Base-by-base conservation (phyloP, 2,113 vertebrate genomes). In the Otolemur garnettii region DNA sequence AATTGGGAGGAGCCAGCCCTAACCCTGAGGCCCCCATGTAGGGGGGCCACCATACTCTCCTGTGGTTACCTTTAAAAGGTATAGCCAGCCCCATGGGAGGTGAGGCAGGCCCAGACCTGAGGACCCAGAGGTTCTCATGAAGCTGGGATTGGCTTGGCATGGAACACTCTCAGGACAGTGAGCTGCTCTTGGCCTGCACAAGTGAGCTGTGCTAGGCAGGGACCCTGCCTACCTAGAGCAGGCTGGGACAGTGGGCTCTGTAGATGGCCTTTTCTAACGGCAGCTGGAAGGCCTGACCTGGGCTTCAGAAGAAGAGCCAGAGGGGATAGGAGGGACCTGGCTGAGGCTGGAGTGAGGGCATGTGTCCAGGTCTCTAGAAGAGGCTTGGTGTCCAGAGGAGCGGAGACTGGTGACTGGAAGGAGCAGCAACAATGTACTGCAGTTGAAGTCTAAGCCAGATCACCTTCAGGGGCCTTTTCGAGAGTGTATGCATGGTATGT, bases 181-280 rank as follows among this genome's bases (percentile, higher is more conserved):
- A 75, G 38, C 26, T 42, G 15, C 15, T 53, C 81, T 68, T 68
- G 68, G 18, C 1, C n/a, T 0, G 0, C 0, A 4, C 57, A 38
- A 7, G 17, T n/a, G 26, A 2, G 28, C 81, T 72, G 42, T 72
- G 75, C 45, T 30, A 3, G n/a, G 62, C 45, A 72, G 72, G 64
- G 45, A 72, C 57, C 0, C 7, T 50, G 33, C 30, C 57, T 7
- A 0, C 35, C 62, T 10, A 50, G 59, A 72, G 81, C 81, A n/a
- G 59, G 26, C 22, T 5, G 68, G 24, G 33, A 24, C 18, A 53
- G 18, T 38, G 28, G 26, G 38, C 26, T 3, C 26, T 53, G 30
- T 28, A 35, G 19, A 28, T 7, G 17, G 66, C 45, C 19, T 9
- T 30, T 79, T 80, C 18, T 55, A 21, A 12, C 0, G 45, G 72